These are phyloP conservation scores for Drosophila navojoa DNA, from an alignment of 1,140 invertebrate species.

Conservation along the genomic window DNA sequence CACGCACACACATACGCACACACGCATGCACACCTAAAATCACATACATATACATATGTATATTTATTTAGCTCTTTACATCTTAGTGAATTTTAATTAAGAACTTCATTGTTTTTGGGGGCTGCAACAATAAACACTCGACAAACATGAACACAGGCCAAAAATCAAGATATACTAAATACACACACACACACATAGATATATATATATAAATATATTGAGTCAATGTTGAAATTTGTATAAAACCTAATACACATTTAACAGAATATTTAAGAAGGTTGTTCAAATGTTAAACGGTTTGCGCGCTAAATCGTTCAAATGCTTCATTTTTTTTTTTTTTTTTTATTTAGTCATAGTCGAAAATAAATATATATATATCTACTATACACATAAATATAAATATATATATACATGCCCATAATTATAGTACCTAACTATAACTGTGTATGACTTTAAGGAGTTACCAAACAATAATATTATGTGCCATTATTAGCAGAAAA, in stretches of 20 bases:
- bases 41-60: constrained; percentile 1
- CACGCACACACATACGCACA: background rate
- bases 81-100: constrained; percentile 71
- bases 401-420: constrained; percentile 1
- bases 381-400: too few species aligned
- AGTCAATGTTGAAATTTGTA: constrained; percentile 25
- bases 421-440: constrained; percentile 22
- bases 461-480: constrained; percentile 79
- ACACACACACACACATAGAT: background rate
- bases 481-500: constrained; percentile 77
- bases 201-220: background rate
- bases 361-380: constrained; percentile 14
- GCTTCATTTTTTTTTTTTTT: constrained; percentile 35
- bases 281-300: constrained; percentile 55
- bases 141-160: constrained; percentile 7
- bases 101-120: constrained; percentile 54
- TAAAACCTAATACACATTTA: constrained; percentile 27
- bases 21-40: too few species aligned
- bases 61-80: constrained; percentile 53
- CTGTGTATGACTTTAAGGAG: constrained; percentile 39
- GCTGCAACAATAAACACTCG: constrained; percentile 34
- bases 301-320: constrained; percentile 14
- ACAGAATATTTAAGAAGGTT: constrained; percentile 51
- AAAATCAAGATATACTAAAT: background rate
- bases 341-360: constrained; percentile 1